Base-by-base conservation (phyloP, 2,888 invertebrate genomes). In the Drosophila pullipes region DNA sequence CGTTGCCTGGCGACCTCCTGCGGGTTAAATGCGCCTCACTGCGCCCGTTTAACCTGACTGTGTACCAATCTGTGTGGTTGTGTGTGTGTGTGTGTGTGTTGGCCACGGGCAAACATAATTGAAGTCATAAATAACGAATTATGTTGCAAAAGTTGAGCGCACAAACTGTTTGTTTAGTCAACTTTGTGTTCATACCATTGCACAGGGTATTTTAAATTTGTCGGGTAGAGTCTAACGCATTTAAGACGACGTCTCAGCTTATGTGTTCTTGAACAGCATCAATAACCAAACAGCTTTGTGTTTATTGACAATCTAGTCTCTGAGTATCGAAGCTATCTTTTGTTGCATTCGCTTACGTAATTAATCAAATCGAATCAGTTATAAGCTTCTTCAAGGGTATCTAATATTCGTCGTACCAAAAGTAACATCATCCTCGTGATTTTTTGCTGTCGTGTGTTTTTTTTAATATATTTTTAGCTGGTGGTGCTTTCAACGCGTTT, bases 91-190 rank as follows among this genome's bases (percentile, higher is more conserved):
- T 71, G 58, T 63, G 71, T 44, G 69, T 67, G 53, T 37, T 65
- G 87, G 85, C 86, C 74, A 79, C 74, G 78, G 84, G 76, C 83
- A 82, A 86, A 85, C 90, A 90, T 91, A 89, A 89, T 89, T 90
- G 91, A 88, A 88, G 90, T 83, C 84, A 90, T 91, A 89, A 89
- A 89, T 89, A 91, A 89, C 87, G 91, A 84, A 88, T 86, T 88
- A 90, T 89, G 88, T 83, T 90, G 75, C 77, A 70, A 88, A 88
- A 90, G 89, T 81, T 76, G 82, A 76, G 85, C 76, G 70, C 74
- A 61, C 60, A 65, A 82, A 73, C 61, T 74, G 83, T 82, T 80
- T 84, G 90, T 80, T 87, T 77, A 85, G 82, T 79, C 73, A 77
- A 76, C 79, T 82, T 72, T 58, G 67, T 55, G 44, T 55, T 52